A percentile compares a stretch with the other conserved stretches of the same genome.
Evolutionary conservation across 1,140 invertebrate species (phyloP).

Genomic region (Gryon sp.): DNA sequence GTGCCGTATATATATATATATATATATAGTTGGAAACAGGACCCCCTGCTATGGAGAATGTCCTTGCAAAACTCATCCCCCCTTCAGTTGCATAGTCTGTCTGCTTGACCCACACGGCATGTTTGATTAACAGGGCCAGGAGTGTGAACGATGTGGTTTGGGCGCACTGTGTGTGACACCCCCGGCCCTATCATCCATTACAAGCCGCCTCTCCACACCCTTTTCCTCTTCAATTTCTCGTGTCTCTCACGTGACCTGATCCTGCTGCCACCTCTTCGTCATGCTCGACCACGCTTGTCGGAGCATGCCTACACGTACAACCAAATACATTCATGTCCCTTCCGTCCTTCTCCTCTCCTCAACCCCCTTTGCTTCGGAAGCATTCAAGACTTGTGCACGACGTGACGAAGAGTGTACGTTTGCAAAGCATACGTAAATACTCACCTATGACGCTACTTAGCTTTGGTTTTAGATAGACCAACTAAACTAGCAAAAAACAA

Average conservation of each 20-base stretch:
- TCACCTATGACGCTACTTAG: too few relatives aligned
- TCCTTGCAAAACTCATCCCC: conserved; percentile 15
- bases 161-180: conserved; percentile 72
- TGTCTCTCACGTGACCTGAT: conserved; percentile 43
- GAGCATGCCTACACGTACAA: conserved; percentile 7
- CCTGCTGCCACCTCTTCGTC: conserved; percentile 36
- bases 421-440: too few relatives aligned
- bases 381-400: background rate
- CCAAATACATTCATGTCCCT: conserved; percentile 7
- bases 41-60: background rate
- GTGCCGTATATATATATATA: too few relatives aligned
- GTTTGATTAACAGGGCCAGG: conserved; percentile 75
- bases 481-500: too few relatives aligned
- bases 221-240: conserved; percentile 50
- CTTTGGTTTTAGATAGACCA: too few relatives aligned
- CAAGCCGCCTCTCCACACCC: conserved; percentile 35
- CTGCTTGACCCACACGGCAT: conserved; percentile 28
- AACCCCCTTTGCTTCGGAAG: background rate
- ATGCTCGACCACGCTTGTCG: conserved; percentile 30
- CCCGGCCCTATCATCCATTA: conserved; percentile 73
- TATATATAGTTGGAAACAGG: too few relatives aligned
- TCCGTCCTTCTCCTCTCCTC: too few relatives aligned
- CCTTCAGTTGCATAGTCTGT: background rate
- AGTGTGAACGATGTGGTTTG: conserved; percentile 72
- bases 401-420: background rate